Conservation (phyloP, 2,888 invertebrate genomes). For the Lithophane ornitopus region DNA sequence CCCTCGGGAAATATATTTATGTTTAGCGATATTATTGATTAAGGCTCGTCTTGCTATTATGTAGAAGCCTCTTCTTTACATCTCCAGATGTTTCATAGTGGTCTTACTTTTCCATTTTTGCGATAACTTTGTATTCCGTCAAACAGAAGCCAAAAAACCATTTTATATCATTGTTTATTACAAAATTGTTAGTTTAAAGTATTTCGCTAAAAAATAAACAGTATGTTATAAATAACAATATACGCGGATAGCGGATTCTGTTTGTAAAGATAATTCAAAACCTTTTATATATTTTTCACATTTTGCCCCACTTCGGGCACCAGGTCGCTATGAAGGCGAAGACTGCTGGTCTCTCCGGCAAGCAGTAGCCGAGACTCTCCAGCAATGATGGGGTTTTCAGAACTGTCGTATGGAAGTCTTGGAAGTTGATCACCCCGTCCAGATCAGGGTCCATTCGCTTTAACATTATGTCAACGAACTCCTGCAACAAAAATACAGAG, state of each 20-base stretch:
- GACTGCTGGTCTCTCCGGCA: slow-evolving; percentile 91
- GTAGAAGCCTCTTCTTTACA: background rate
- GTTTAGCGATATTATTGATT: slow-evolving; percentile 31
- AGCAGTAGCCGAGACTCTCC: slow-evolving; percentile 93
- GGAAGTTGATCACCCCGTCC: slow-evolving; percentile 93
- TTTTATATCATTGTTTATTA: slow-evolving; percentile 12
- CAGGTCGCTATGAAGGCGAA: slow-evolving; percentile 85
- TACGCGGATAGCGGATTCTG: too few species aligned
- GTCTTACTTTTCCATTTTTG: background rate
- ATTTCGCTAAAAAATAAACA: background rate
- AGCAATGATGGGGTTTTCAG: slow-evolving; percentile 92
- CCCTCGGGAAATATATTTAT: slow-evolving; percentile 52
- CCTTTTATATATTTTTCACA: slow-evolving; percentile 69
- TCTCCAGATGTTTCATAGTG: background rate
- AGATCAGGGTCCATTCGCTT: slow-evolving; percentile 94
- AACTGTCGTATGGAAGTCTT: slow-evolving; percentile 92
- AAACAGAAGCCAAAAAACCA: background rate
- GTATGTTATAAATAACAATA: too few species aligned
- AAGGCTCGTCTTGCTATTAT: background rate
- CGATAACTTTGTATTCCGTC: background rate
- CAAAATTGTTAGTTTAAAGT: background rate
- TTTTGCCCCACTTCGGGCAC: slow-evolving; percentile 85
- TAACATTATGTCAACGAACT: slow-evolving; percentile 93
- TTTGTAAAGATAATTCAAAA: background rate
- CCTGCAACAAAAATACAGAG: slow-evolving; percentile 83